Evolutionary conservation across 2,797 vertebrate genomes (phyloP).

Genomic region (Erethizon dorsatum): DNA sequence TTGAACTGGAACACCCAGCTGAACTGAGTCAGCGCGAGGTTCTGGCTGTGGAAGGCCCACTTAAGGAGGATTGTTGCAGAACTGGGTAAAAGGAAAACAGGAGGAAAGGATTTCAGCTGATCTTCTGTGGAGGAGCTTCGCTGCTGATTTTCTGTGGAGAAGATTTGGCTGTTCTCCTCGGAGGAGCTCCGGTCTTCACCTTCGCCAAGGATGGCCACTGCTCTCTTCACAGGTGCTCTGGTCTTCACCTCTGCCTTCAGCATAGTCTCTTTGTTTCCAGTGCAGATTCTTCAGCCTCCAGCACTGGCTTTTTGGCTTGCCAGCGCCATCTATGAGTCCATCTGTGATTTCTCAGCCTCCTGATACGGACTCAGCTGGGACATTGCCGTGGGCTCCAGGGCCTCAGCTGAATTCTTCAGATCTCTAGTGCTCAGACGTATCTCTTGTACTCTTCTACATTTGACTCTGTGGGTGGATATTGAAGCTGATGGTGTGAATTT

Average conservation of each 20-base stretch:
- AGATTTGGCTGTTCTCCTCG: background rate
- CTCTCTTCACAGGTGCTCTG: background rate
- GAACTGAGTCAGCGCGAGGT: background rate
- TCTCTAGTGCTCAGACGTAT: background rate
- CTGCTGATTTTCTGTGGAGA: no score
- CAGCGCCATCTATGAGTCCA: background rate
- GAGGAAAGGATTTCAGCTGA: background rate
- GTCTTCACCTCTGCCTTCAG: background rate
- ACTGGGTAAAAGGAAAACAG: background rate
- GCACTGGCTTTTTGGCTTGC: background rate
- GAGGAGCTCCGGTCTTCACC: background rate
- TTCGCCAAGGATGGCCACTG: background rate
- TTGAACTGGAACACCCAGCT: background rate
- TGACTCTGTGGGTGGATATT: background rate
- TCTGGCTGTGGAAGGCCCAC: background rate
- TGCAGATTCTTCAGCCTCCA: background rate
- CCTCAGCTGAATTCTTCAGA: background rate
- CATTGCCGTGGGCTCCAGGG: background rate
- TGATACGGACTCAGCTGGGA: background rate
- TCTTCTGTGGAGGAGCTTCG: background rate
- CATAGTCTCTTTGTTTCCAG: background rate
- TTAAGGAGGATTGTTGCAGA: background rate
- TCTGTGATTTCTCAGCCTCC: background rate
- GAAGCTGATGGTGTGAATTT: background rate
- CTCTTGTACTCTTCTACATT: background rate